Conservation (phyloP, 2,797 vertebrate species). For the Pelodytes ibericus region DNA sequence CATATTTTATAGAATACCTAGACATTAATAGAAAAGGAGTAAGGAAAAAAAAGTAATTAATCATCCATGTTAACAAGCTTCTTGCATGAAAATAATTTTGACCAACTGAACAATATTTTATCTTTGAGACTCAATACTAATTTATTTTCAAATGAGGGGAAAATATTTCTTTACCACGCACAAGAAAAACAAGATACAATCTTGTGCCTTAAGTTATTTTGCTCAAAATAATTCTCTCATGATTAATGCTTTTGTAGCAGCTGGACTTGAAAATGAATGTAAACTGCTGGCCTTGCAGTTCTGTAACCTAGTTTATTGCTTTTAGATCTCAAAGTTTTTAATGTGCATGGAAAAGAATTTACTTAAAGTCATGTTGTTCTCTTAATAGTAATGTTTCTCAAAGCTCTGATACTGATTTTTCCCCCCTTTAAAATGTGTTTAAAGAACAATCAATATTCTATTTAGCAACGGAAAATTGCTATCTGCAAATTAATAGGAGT, state of each 20-base stretch:
- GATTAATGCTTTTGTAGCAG: slow-evolving; percentile 64
- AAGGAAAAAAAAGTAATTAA: not conserved
- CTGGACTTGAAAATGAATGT: slow-evolving; percentile 60
- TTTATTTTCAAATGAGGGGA: slow-evolving; percentile 34
- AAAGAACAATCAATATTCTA: not conserved
- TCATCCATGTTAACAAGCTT: slow-evolving; percentile 15
- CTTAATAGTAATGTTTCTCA: not conserved
- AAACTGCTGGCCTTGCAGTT: slow-evolving; percentile 66
- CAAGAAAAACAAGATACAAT: slow-evolving; percentile 42
- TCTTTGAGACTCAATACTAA: slow-evolving; percentile 37
- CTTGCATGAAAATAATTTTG: slow-evolving; percentile 24
- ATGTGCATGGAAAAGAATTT: slow-evolving; percentile 25
- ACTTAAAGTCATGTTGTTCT: slow-evolving; percentile 10
- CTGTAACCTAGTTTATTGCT: slow-evolving; percentile 62
- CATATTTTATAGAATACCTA: slow-evolving; percentile 13
- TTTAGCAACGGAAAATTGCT: not conserved
- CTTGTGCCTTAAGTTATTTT: slow-evolving; percentile 47
- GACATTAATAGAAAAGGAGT: slow-evolving; percentile 1
- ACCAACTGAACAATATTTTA: slow-evolving; percentile 23
- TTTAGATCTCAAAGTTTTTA: slow-evolving; percentile 54
- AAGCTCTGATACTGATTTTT: not conserved
- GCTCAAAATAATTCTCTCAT: slow-evolving; percentile 58
- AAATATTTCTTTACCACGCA: slow-evolving; percentile 34
- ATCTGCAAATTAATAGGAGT: not conserved
- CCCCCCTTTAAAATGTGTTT: not conserved